Evolutionary conservation across 2,113 vertebrate species (phyloP).

Genomic region (Nannospalax galili): DNA sequence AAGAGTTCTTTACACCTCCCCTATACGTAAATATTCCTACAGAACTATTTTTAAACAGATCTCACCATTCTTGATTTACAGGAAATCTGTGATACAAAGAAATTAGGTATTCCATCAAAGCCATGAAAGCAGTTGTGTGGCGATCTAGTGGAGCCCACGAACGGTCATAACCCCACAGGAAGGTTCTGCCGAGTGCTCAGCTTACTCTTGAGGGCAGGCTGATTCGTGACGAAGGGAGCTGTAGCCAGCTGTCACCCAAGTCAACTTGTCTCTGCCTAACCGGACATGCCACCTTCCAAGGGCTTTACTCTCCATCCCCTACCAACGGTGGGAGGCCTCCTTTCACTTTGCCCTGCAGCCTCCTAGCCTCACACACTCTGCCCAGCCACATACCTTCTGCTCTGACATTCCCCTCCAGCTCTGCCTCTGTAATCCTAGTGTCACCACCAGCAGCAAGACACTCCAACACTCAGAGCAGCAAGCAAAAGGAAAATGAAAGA

Average conservation of each 20-base stretch:
- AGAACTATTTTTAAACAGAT: slow-evolving; percentile 29
- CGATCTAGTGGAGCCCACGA: background rate
- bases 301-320: background rate
- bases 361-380: background rate
- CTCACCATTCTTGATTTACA: background rate
- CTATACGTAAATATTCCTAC: background rate
- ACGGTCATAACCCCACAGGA: background rate
- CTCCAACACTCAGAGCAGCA: background rate
- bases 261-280: background rate
- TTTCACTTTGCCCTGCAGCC: background rate
- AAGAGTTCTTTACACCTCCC: background rate
- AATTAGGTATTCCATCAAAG: background rate
- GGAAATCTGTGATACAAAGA: background rate
- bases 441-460: background rate
- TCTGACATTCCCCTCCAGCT: background rate
- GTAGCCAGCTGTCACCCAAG: background rate
- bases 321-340: too few relatives aligned
- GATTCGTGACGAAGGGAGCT: background rate
- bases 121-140: background rate
- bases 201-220: background rate
- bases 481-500: background rate
- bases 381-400: accelerated
- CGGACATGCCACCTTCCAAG: background rate
- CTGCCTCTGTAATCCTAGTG: background rate
- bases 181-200: background rate